Percentiles rank a stretch among this genome's conserved stretches.
These are phyloP conservation scores for Athripsodes cinereus DNA, from an alignment of 2,888 invertebrate species.

Conservation along the genomic window DNA sequence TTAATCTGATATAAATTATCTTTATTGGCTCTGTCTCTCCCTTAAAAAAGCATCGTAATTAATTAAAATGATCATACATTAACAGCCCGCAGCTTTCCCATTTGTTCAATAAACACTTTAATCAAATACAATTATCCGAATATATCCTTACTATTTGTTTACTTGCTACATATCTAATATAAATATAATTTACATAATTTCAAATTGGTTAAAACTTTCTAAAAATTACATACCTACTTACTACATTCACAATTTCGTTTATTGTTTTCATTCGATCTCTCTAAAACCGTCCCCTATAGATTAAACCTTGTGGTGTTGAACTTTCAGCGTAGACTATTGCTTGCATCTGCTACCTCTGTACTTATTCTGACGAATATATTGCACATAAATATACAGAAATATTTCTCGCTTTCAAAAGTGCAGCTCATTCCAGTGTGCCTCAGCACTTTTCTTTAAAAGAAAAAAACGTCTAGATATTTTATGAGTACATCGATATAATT, in stretches of 20 bases:
- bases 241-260: no score
- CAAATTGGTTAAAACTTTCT: no score
- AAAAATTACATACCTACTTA: no score
- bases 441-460: no score
- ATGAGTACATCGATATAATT: no score
- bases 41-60: neutral
- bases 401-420: no score
- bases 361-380: conserved; percentile 8
- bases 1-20: neutral
- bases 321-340: conserved; percentile 15
- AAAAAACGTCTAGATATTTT: no score
- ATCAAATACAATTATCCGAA: neutral
- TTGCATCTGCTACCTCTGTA: conserved; percentile 18
- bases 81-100: neutral
- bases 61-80: neutral
- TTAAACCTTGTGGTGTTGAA: conserved; percentile 11
- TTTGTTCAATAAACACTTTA: neutral
- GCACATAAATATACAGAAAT: neutral
- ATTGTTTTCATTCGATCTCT: no score
- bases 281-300: conserved; percentile 3
- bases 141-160: no score
- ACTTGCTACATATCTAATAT: no score
- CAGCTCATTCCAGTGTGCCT: no score
- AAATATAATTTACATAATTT: no score
- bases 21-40: neutral